Base-by-base conservation (phyloP, 2,888 invertebrate genomes). In the Melolontha melolontha region DNA sequence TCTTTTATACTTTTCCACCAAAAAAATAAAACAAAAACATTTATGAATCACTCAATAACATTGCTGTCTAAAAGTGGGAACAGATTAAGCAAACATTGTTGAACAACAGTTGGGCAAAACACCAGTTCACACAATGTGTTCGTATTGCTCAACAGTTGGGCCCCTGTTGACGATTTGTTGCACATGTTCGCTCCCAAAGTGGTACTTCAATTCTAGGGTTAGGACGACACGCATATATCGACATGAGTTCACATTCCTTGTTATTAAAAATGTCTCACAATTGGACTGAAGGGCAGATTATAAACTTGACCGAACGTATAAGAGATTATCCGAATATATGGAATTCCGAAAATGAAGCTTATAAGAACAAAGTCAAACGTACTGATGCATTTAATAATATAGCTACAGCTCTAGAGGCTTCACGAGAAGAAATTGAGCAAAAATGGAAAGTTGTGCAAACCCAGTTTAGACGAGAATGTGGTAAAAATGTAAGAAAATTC, bases 261-360 rank as follows among this genome's bases (percentile, higher is more conserved):
- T 47, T 47, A 16, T 49, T 49, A 34, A 64, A 64, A 47, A 29
- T 64, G 12, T 49, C 64, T 47, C 29, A 39, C 64, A 10, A 29
- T 11, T 64, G 64, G 50, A 49, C 34, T 39, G 64, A 64, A 50
- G 50, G 50, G 40, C 50, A 64, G 34, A 17, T 34, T 64, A 22
- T 64, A 16, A 64, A 2, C 12, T 49, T 64, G 40, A 64, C 50
- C 6, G 40, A 50, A 29, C 64, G 34, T 64, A 40, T 63, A 50
- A 50, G 34, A 34, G 50, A 34, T 64, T 64, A n/a, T 64, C 40
- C 50, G 22, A 64, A 64, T 50, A 50, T 64, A 64, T 50, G 50
- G 50, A 50, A 64, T 63, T 34, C 64, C n/a, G 64, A 50, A 64
- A 64, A 64, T 50, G 64, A 64, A 40, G 10, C 50, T 64, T 64